A percentile compares a stretch with the other conserved stretches of the same genome.
These are phyloP conservation scores for Diplodus sargus DNA, from an alignment of 2,797 vertebrate genomes.

Conservation along the genomic window DNA sequence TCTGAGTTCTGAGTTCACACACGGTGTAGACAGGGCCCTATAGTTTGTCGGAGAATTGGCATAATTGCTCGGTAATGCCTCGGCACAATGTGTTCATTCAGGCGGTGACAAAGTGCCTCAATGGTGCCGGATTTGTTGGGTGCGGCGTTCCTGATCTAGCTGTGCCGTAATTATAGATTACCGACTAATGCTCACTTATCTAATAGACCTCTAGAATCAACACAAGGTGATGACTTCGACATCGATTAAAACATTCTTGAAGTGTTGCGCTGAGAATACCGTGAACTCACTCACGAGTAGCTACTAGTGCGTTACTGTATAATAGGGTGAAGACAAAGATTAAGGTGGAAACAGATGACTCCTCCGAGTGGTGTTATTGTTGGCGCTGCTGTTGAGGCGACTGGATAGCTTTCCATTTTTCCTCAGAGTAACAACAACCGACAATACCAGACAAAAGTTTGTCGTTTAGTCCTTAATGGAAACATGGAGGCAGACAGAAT, in stretches of 20 bases:
- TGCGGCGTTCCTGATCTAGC: background rate
- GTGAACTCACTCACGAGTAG: background rate
- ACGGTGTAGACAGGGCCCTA: background rate
- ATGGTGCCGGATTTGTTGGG: background rate
- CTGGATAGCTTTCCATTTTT: too few relatives aligned
- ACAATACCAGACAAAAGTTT: too few relatives aligned
- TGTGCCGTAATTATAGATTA: background rate
- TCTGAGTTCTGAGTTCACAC: conserved; percentile 1
- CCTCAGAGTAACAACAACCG: too few relatives aligned
- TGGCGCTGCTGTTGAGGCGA: too few relatives aligned
- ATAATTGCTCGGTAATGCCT: background rate
- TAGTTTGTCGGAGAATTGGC: background rate
- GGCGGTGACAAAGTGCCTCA: background rate
- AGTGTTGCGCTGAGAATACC: background rate
- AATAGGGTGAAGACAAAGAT: background rate
- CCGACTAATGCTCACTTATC: background rate
- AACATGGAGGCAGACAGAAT: too few relatives aligned
- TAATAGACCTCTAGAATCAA: background rate
- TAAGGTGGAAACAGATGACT: background rate
- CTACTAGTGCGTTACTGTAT: background rate
- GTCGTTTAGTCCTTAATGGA: too few relatives aligned
- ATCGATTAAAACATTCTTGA: too few relatives aligned
- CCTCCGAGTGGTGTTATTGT: too few relatives aligned
- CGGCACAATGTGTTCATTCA: background rate
- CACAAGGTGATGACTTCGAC: background rate